A percentile compares a stretch with the other conserved stretches of the same genome.
Evolutionary conservation across 2,888 invertebrate genomes (phyloP).

Genomic region (Choristoneura rosaceana): DNA sequence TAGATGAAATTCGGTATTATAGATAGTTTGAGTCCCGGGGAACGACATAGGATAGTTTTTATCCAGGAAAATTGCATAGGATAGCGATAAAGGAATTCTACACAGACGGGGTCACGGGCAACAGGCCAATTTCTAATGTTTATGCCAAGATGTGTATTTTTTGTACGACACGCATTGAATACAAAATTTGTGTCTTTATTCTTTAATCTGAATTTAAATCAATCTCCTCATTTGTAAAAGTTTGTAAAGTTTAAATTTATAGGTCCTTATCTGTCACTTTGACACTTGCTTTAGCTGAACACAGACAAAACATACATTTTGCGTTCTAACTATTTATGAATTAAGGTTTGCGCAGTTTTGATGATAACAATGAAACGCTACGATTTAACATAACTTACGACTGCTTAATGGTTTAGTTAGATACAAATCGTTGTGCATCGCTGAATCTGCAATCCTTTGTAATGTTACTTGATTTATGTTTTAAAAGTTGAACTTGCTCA

Average conservation of each 20-base stretch:
- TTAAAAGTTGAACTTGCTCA: conserved; percentile 15
- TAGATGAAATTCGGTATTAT: no score
- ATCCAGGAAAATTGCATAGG: no score
- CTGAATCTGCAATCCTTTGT: conserved; percentile 28
- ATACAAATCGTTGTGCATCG: conserved; percentile 28
- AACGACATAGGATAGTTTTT: no score
- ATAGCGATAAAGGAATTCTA: no score
- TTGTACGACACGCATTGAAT: neutral
- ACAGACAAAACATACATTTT: no score
- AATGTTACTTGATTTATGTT: conserved; percentile 15
- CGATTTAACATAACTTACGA: conserved; percentile 9
- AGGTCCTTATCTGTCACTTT: no score
- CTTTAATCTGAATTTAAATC: neutral
- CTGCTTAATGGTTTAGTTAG: conserved; percentile 17
- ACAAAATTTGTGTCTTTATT: neutral
- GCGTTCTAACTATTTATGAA: neutral
- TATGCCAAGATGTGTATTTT: neutral
- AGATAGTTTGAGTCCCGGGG: no score
- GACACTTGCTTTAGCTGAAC: no score
- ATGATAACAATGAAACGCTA: conserved; percentile 3
- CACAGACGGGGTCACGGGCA: no score
- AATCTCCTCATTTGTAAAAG: no score
- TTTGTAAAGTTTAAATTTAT: no score
- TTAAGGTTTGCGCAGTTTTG: neutral
- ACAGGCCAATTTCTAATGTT: neutral